A percentile compares a stretch with the other conserved stretches of the same genome.
Conservation (phyloP, 2,797 vertebrate genomes). For the Coccyzus lansbergi region DNA sequence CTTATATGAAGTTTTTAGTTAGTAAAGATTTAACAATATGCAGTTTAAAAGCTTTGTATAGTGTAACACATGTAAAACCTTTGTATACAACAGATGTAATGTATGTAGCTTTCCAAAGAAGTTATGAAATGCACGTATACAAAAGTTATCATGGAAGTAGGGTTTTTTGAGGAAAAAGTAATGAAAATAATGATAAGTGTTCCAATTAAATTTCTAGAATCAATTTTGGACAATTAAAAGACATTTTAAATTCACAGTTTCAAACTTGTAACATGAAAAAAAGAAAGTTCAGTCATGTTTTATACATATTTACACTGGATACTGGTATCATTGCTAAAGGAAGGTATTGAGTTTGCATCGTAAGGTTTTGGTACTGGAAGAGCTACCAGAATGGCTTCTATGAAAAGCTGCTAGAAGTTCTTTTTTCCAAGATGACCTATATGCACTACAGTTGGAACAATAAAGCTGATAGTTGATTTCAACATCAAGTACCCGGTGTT, state of each 20-base stretch:
- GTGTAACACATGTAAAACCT: not conserved
- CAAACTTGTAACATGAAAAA: not conserved
- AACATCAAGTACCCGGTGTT: not conserved
- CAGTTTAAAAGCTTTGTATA: not conserved
- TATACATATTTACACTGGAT: not conserved
- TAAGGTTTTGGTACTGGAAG: too few species aligned
- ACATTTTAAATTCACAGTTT: not conserved
- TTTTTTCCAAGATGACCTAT: not conserved
- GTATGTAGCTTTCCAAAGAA: not conserved
- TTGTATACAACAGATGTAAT: not conserved
- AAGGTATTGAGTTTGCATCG: not conserved
- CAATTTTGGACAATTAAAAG: not conserved
- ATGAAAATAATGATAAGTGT: not conserved
- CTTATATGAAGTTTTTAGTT: not conserved
- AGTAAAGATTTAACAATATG: not conserved
- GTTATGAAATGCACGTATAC: not conserved
- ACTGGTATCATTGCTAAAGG: not conserved
- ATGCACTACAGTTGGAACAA: not conserved
- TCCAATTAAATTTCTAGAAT: not conserved
- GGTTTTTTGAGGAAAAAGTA: not conserved
- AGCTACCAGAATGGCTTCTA: too few species aligned
- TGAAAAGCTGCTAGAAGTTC: not conserved
- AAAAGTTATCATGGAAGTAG: not conserved
- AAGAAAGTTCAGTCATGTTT: not conserved
- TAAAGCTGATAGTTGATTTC: not conserved